phyloP scores from a whole-genome alignment of 1,140 invertebrate genomes.

The Macrostomum lignano region DNA sequence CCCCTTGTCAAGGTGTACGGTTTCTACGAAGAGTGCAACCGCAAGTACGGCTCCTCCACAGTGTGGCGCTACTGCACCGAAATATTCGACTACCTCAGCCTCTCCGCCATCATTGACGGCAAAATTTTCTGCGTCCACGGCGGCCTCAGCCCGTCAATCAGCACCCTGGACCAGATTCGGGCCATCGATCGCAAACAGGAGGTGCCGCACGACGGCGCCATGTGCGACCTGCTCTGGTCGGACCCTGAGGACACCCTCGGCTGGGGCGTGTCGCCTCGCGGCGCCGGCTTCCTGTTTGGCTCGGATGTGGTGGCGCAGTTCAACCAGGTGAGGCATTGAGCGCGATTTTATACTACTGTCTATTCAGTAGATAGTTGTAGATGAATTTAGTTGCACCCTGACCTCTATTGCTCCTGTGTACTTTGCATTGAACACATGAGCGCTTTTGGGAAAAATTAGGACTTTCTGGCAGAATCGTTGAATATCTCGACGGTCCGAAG shows the following conservation, averaged over 20 bases:
- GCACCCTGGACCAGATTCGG: constrained; percentile 88
- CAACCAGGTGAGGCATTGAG: too few species aligned
- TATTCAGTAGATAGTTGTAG: too few species aligned
- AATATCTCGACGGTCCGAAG: too few species aligned
- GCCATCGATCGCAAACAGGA: constrained; percentile 45
- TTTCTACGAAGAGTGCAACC: constrained; percentile 93
- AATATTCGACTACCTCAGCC: constrained; percentile 89
- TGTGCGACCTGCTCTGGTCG: constrained; percentile 97
- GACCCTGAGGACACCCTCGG: constrained; percentile 82
- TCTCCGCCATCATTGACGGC: constrained; percentile 96
- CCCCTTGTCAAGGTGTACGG: constrained; percentile 79
- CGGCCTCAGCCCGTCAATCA: constrained; percentile 83
- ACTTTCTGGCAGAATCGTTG: too few species aligned
- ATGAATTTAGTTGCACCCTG: too few species aligned
- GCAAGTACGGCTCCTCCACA: constrained; percentile 90
- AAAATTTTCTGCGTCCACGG: constrained; percentile 81
- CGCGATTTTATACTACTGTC: too few species aligned
- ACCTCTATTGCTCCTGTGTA: too few species aligned
- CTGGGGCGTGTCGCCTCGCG: constrained; percentile 78
- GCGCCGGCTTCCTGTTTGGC: constrained; percentile 85
- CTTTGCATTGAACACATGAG: too few species aligned
- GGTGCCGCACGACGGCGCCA: constrained; percentile 82
- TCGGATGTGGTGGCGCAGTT: constrained; percentile 85
- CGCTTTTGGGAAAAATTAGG: too few species aligned
- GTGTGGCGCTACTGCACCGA: constrained; percentile 98